These are phyloP conservation scores for Battus philenor DNA, from an alignment of 1,140 invertebrate species.

Conservation along the genomic window DNA sequence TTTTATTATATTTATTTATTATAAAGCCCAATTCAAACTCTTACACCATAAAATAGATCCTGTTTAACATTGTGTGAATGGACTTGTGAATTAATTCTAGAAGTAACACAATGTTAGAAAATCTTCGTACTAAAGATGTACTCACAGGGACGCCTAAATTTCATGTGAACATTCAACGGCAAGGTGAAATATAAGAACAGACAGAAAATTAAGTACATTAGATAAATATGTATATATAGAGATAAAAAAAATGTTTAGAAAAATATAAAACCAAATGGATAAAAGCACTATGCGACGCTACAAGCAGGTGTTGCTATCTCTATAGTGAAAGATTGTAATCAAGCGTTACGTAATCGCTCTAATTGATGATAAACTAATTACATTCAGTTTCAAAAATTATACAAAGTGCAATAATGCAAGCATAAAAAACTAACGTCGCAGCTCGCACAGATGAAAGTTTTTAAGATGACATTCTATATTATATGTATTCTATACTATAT, in stretches of 20 bases:
- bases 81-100: slow-evolving; percentile 13
- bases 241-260: slow-evolving; percentile 31
- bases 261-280: slow-evolving; percentile 34
- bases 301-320: slow-evolving; percentile 36
- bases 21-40: slow-evolving; percentile 9
- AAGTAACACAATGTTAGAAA: too few species aligned
- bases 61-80: slow-evolving; percentile 2
- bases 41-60: slow-evolving; percentile 4
- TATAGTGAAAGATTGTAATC: slow-evolving; percentile 43
- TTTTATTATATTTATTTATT: slow-evolving; percentile 12
- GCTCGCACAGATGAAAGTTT: slow-evolving; percentile 1
- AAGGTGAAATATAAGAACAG: too few species aligned
- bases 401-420: slow-evolving; percentile 3
- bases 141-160: too few species aligned
- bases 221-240: too few species aligned
- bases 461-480: too few species aligned
- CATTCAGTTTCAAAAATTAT: background rate
- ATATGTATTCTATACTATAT: too few species aligned
- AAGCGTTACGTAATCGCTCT: slow-evolving; percentile 54
- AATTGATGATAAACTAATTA: slow-evolving; percentile 51
- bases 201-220: slow-evolving; percentile 44
- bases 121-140: too few species aligned
- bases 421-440: background rate
- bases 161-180: too few species aligned
- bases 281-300: slow-evolving; percentile 52